Conservation (phyloP, 2,888 invertebrate species). For the Agrotis exclamationis region DNA sequence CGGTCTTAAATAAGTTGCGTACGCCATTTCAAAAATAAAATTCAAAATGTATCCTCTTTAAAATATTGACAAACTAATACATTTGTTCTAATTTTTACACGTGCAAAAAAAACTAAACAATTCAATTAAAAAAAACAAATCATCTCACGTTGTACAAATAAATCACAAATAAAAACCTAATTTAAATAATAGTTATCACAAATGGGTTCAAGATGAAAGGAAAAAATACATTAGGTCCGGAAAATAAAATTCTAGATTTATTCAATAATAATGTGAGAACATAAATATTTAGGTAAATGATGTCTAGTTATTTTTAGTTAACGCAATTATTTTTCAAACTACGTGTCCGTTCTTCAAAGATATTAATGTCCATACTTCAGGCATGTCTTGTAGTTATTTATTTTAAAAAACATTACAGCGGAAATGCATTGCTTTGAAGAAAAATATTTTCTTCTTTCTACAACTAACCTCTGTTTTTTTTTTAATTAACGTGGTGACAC, state of each 20-base stretch:
- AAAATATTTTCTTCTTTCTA: too few relatives aligned
- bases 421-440: neutral
- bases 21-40: too few relatives aligned
- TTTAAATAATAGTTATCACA: conserved; percentile 30
- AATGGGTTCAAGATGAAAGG: conserved; percentile 37
- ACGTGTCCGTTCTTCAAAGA: neutral
- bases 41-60: neutral
- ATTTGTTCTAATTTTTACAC: neutral
- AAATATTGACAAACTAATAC: neutral
- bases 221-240: conserved; percentile 33
- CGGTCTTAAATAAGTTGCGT: too few relatives aligned
- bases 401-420: neutral
- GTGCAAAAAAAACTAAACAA: neutral
- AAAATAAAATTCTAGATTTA: conserved; percentile 48
- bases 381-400: neutral
- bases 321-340: conserved; percentile 22
- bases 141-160: neutral
- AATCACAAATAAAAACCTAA: conserved; percentile 12
- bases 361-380: conserved; percentile 16
- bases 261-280: conserved; percentile 39
- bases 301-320: conserved; percentile 34
- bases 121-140: conserved; percentile 1
- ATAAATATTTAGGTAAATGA: conserved; percentile 47
- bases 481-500: too few relatives aligned
- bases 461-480: too few relatives aligned